Evolutionary conservation across 2,113 vertebrate species (phyloP).

Genomic region (Pangasianodon hypophthalmus): DNA sequence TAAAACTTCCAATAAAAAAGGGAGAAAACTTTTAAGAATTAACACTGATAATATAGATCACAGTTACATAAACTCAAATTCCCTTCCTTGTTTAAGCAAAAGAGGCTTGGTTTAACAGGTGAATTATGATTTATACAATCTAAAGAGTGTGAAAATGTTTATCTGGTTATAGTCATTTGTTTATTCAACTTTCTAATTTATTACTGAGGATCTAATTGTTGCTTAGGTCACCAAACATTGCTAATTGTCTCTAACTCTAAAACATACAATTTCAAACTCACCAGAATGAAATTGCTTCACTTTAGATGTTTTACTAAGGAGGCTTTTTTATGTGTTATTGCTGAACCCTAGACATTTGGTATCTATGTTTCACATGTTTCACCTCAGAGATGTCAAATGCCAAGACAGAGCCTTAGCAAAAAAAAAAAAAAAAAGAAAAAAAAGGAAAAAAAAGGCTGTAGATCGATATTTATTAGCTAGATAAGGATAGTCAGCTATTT

Average conservation of each 20-base stretch:
- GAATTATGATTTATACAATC: neutral
- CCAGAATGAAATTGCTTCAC: neutral
- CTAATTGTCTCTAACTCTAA: neutral
- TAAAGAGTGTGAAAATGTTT: neutral
- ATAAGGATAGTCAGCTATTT: neutral
- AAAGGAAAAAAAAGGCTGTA: neutral
- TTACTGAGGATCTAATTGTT: neutral
- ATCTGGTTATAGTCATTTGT: neutral
- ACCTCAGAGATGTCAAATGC: neutral
- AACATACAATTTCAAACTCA: neutral
- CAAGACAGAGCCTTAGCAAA: neutral
- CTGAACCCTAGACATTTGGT: neutral
- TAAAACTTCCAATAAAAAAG: neutral
- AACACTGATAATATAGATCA: constrained; percentile 3
- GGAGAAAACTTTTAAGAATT: neutral
- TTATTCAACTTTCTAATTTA: neutral
- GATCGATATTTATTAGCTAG: neutral
- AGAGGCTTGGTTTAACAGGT: neutral
- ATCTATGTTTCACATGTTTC: neutral
- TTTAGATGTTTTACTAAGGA: neutral
- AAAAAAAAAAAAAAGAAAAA: neutral
- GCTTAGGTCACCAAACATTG: neutral
- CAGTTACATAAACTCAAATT: neutral
- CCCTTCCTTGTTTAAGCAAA: neutral
- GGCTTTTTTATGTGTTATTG: neutral